These are phyloP conservation scores for Zaprionus taronus DNA, from an alignment of 1,140 invertebrate species.

Conservation along the genomic window DNA sequence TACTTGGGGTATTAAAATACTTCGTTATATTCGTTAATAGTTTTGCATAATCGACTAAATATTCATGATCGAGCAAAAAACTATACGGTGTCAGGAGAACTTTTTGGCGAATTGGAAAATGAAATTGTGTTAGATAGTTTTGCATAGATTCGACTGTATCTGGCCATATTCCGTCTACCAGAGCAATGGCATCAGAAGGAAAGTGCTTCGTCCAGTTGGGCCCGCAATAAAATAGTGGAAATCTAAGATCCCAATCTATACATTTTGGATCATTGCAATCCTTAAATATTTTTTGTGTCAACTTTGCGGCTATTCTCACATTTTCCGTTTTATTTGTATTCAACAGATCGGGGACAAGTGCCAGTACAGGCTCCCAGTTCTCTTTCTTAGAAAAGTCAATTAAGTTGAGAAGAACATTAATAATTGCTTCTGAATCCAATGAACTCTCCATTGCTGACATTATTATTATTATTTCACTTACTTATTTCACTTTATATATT, in stretches of 20 bases:
- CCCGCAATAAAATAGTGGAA: neutral
- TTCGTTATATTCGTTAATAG: neutral
- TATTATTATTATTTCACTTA: no score
- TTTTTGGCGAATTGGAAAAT: neutral
- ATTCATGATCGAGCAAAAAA: neutral
- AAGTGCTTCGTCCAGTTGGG: neutral
- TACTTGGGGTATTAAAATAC: no score
- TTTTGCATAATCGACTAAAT: neutral
- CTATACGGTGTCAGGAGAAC: neutral
- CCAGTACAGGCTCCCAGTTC: neutral
- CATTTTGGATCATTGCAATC: no score
- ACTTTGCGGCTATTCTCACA: conserved; percentile 2
- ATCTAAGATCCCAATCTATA: neutral
- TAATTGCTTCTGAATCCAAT: neutral
- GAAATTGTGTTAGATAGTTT: neutral
- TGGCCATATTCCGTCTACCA: neutral
- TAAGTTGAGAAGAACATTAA: conserved; percentile 11
- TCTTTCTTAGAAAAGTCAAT: neutral
- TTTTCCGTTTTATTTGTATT: conserved; percentile 8
- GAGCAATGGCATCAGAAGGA: neutral
- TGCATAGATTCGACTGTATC: neutral
- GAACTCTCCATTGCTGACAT: neutral
- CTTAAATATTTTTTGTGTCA: neutral
- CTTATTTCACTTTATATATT: neutral
- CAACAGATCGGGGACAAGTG: neutral